Evolutionary conservation across 2,113 vertebrate genomes (phyloP).

Genomic region (Peromyscus polionotus): DNA sequence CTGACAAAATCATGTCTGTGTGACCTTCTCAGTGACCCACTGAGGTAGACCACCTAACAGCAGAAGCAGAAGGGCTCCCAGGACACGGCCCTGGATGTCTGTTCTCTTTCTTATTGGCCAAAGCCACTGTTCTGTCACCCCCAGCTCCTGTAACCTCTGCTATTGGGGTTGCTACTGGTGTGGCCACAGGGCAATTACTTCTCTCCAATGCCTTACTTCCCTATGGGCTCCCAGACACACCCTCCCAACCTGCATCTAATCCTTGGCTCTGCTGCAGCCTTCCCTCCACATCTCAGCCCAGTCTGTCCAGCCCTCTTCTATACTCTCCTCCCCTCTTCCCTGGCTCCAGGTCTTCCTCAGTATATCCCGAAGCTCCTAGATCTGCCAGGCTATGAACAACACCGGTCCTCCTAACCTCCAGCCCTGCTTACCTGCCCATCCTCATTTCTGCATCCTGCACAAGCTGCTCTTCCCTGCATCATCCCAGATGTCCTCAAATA

Average conservation of each 20-base stretch:
- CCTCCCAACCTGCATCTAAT: background rate
- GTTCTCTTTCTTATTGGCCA: background rate
- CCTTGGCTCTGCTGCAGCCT: too few relatives aligned
- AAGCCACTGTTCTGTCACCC: background rate
- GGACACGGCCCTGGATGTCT: background rate
- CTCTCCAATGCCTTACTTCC: background rate
- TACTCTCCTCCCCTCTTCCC: background rate
- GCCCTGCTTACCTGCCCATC: fast-evolving
- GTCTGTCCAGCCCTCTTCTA: background rate
- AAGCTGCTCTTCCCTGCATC: background rate
- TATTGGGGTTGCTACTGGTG: background rate
- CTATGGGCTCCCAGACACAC: background rate
- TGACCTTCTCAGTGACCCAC: background rate
- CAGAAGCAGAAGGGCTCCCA: background rate
- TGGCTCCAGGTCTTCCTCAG: background rate
- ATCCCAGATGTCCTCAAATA: background rate
- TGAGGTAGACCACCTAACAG: too few relatives aligned
- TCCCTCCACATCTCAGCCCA: background rate
- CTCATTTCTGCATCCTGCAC: too few relatives aligned
- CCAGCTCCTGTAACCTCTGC: background rate
- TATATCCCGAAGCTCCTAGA: background rate
- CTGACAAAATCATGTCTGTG: background rate
- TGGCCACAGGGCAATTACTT: background rate
- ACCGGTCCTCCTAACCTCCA: fast-evolving
- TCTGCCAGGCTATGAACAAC: background rate